A percentile compares a stretch with the other conserved stretches of the same genome.
phyloP scores from a whole-genome alignment of 2,888 invertebrate genomes.

The Oxytorus armatus region DNA sequence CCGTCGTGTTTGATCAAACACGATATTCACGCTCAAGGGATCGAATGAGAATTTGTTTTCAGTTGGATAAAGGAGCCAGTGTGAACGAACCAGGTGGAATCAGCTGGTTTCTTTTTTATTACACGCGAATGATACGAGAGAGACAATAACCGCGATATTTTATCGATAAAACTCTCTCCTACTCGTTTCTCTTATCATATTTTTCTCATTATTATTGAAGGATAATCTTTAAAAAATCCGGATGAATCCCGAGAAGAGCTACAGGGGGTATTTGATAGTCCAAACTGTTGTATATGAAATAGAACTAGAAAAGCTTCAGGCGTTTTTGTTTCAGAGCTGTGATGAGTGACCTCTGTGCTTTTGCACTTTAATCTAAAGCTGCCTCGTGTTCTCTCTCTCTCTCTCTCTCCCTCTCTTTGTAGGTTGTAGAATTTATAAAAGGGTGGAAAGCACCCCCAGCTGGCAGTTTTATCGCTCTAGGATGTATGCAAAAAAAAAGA shows the following conservation, averaged over 20 bases:
- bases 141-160: conserved; percentile 9
- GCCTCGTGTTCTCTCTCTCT: neutral
- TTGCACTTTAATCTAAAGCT: conserved; percentile 5
- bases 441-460: conserved; percentile 18
- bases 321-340: neutral
- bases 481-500: conserved; percentile 23
- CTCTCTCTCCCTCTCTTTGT: neutral
- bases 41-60: conserved; percentile 64
- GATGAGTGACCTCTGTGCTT: neutral
- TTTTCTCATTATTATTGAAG: conserved; percentile 6
- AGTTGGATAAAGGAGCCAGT: conserved; percentile 72
- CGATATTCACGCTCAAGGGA: conserved; percentile 68
- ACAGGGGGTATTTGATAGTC: neutral
- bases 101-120: conserved; percentile 20
- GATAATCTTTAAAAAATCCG: neutral
- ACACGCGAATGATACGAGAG: conserved; percentile 23
- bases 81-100: conserved; percentile 76
- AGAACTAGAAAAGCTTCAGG: neutral
- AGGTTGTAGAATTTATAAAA: conserved; percentile 11
- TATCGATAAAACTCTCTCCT: conserved; percentile 19
- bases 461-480: conserved; percentile 22
- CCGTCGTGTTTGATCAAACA: conserved; percentile 68
- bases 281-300: neutral
- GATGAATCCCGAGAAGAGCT: neutral
- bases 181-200: conserved; percentile 32